Evolutionary conservation across 64 coral and sea anemone species (phyloP).

Genomic region (Pocillopora verrucosa): DNA sequence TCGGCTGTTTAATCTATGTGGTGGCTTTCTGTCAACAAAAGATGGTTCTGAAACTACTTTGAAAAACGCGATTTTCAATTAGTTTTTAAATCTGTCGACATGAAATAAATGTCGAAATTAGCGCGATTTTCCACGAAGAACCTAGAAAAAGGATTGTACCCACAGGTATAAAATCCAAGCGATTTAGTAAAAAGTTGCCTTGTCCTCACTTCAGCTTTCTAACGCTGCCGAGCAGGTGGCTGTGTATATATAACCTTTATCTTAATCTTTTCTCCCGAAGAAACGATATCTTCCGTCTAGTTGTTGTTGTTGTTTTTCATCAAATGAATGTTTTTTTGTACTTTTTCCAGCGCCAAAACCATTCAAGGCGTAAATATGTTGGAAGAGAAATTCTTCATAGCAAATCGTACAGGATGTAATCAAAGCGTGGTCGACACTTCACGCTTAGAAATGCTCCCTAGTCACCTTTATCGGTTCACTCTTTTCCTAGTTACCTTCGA

Average conservation of each 20-base stretch:
- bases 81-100: constrained; percentile 5
- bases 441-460: background rate
- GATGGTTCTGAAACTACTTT: constrained; percentile 11
- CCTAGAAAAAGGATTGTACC: background rate
- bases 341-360: constrained; percentile 6
- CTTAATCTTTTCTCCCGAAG: background rate
- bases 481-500: background rate
- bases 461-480: background rate
- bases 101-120: background rate
- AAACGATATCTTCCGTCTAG: constrained; percentile 28
- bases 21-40: constrained; percentile 37
- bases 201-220: background rate
- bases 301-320: constrained; percentile 13
- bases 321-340: background rate
- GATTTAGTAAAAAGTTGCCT: background rate
- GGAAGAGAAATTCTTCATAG: constrained; percentile 8
- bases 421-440: background rate
- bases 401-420: background rate
- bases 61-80: constrained; percentile 10
- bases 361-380: background rate
- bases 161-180: background rate
- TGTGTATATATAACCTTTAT: background rate
- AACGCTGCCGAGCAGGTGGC: constrained; percentile 19
- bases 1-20: constrained; percentile 28
- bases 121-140: background rate